Percentiles rank a stretch among this genome's conserved stretches.
phyloP scores from a whole-genome alignment of 2,113 vertebrate species.

The Pelecanoides urinatrix region DNA sequence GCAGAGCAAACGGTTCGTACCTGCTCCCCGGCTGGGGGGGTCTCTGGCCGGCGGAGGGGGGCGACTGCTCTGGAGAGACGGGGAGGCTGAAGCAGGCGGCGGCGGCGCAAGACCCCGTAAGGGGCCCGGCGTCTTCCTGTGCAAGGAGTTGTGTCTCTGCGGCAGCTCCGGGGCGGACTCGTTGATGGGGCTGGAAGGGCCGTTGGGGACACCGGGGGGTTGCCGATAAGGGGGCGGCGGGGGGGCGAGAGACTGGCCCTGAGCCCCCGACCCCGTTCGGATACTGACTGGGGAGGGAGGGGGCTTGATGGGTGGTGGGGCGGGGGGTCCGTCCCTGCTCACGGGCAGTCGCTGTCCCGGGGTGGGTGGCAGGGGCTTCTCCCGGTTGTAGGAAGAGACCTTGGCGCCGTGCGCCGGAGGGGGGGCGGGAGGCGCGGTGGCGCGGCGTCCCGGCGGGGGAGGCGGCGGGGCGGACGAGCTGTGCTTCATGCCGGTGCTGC shows the following conservation, averaged over 20 bases:
- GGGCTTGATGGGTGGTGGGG: constrained; percentile 75
- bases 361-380: constrained; percentile 78
- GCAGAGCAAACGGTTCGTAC: constrained; percentile 9
- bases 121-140: constrained; percentile 76
- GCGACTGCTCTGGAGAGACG: constrained; percentile 74
- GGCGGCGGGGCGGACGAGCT: constrained; percentile 88
- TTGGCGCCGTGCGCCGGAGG: constrained; percentile 70
- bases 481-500: constrained; percentile 84
- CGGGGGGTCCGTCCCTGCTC: constrained; percentile 71
- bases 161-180: constrained; percentile 91
- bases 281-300: constrained; percentile 79
- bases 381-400: constrained; percentile 70
- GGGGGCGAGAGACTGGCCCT: constrained; percentile 78
- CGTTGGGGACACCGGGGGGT: constrained; percentile 81
- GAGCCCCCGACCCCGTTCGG: constrained; percentile 66
- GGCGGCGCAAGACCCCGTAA: constrained; percentile 74
- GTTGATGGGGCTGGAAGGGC: constrained; percentile 79
- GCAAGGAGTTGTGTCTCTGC: constrained; percentile 94
- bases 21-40: constrained; percentile 80
- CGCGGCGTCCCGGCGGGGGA: constrained; percentile 80
- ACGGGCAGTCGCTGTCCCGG: constrained; percentile 77
- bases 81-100: constrained; percentile 72
- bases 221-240: constrained; percentile 88
- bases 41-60: constrained; percentile 79
- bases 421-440: constrained; percentile 67